Evolutionary conservation across 2,113 vertebrate species (phyloP), one percentile per base, ranked within the genome.

Genomic region (Amphiprion percula): DNA sequence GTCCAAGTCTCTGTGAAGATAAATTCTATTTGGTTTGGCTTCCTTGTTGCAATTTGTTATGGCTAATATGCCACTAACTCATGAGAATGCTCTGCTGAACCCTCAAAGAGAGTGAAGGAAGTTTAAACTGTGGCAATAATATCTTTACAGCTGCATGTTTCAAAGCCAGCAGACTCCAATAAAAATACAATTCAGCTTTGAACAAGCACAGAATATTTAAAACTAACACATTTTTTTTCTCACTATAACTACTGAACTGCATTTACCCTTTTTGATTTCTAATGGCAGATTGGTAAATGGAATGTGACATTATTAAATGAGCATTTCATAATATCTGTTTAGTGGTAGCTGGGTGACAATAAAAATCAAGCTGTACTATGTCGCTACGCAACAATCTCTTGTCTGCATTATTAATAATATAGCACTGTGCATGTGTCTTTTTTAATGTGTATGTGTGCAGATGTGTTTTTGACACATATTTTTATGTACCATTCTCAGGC

Each of bases 1-100:
- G n/a, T 82, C 82, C 87, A 91, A 91, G 68, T 74, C 60, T 89
- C 64, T 54, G 62, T 59, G 79, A 90, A 84, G 75, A 86, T 71
- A 77, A 78, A 76, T 82, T 86, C 17, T 93, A 81, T 93, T 93
- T 88, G 71, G 77, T 77, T 92, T 93, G 90, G 91, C 86, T 44
- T 53, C 74, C 15, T 77, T 84, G 37, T 58, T 78, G 74, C 77
- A 90, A 90, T 92, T 90, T 91, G 89, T 88, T 89, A 88, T 77
- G 73, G 83, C 74, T 90, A 84, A 90, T 89, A 72, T 74, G 47
- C 63, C 77, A 80, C 84, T 84, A 86, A 89, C 73, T 87, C 67
- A 85, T 79, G 44, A 82, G 83, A 87, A 88, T 77, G 53, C 63
- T 89, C 63, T 47, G 39, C 30, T 88, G 79, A 90, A 85, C 79